Percentiles rank a stretch among this genome's conserved stretches.
Evolutionary conservation across 2,888 invertebrate species (phyloP).

Genomic region (Apotomis capreana): DNA sequence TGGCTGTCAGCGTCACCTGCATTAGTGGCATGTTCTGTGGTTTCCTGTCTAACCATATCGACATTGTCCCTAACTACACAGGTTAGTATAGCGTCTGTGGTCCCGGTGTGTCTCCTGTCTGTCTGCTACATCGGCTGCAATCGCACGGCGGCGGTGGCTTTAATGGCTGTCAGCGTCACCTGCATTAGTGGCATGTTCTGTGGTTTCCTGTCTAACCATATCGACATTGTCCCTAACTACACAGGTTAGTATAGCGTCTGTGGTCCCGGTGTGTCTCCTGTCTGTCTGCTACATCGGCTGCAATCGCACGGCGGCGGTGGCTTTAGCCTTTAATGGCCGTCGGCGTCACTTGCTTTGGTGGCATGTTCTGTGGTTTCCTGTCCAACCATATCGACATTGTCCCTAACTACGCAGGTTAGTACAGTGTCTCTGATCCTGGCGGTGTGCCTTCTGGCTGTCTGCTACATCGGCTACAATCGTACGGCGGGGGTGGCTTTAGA

Average conservation of each 20-base stretch:
- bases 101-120: slow-evolving; percentile 87
- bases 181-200: slow-evolving; percentile 92
- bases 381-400: slow-evolving; percentile 94
- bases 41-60: slow-evolving; percentile 92
- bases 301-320: slow-evolving; percentile 85
- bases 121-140: slow-evolving; percentile 88
- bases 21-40: slow-evolving; percentile 94
- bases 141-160: slow-evolving; percentile 84
- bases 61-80: slow-evolving; percentile 92
- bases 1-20: slow-evolving; percentile 86
- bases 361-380: slow-evolving; percentile 92
- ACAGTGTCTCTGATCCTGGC: slow-evolving; percentile 61
- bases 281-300: slow-evolving; percentile 87
- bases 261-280: slow-evolving; percentile 87
- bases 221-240: slow-evolving; percentile 92
- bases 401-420: slow-evolving; percentile 89
- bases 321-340: slow-evolving; percentile 83
- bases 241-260: slow-evolving; percentile 86
- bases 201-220: slow-evolving; percentile 92
- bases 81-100: slow-evolving; percentile 70
- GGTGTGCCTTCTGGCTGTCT: slow-evolving; percentile 86
- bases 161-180: slow-evolving; percentile 87
- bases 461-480: slow-evolving; percentile 87
- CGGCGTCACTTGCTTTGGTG: slow-evolving; percentile 88
- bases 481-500: slow-evolving; percentile 84